phyloP scores from a whole-genome alignment of 2,888 invertebrate genomes.

The Caenorhabditis sp. region DNA sequence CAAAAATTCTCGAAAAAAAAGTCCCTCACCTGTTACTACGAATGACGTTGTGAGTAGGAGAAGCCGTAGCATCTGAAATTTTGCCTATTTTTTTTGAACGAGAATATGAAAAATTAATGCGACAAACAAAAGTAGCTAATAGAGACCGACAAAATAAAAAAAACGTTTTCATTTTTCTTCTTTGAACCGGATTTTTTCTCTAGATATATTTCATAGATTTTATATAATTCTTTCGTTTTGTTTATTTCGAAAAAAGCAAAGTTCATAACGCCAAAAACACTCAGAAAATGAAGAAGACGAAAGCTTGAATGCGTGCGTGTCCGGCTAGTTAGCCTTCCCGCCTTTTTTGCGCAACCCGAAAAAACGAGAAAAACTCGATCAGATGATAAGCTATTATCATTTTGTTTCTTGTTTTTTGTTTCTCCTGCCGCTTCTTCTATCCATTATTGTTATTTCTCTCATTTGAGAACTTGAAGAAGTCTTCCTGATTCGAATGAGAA shows the following conservation, averaged over 20 bases:
- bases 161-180: neutral
- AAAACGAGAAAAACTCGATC: conserved; percentile 6
- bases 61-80: conserved; percentile 39
- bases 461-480: neutral
- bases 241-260: neutral
- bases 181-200: neutral
- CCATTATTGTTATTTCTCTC: no score
- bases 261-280: neutral
- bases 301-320: neutral
- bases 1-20: neutral
- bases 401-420: neutral
- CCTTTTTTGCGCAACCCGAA: neutral
- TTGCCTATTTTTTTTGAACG: no score
- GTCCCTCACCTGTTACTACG: conserved; percentile 2
- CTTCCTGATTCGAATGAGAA: neutral
- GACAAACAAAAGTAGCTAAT: neutral
- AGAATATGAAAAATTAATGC: conserved; percentile 12
- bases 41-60: conserved; percentile 33
- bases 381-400: conserved; percentile 9
- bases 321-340: neutral
- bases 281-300: neutral
- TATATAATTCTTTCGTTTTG: neutral
- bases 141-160: neutral
- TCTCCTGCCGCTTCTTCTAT: neutral
- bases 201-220: neutral